Conservation (phyloP, 2,113 vertebrate genomes). For the Albula glossodonta region DNA sequence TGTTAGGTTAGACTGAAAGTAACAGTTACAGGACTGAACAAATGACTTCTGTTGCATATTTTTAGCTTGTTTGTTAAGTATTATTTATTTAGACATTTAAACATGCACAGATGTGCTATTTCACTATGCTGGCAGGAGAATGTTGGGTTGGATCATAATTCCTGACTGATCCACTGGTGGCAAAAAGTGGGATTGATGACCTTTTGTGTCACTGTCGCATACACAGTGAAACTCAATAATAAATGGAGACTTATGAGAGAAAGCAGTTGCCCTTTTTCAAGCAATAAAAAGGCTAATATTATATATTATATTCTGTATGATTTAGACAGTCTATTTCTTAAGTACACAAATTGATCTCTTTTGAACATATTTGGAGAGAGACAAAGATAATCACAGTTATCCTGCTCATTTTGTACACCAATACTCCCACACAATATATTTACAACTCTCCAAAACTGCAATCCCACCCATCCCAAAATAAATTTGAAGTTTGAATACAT, state of each 20-base stretch:
- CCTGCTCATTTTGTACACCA: conserved; percentile 18
- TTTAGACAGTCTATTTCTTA: conserved; percentile 11
- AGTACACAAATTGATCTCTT: background rate
- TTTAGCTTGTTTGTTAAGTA: conserved; percentile 29
- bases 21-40: conserved; percentile 22
- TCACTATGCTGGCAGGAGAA: conserved; percentile 26
- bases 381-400: conserved; percentile 22
- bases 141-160: conserved; percentile 42
- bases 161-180: conserved; percentile 22
- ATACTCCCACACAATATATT: background rate
- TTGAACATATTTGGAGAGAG: conserved; percentile 6
- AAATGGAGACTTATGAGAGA: background rate
- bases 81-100: conserved; percentile 14
- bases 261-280: background rate
- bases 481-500: conserved; percentile 56
- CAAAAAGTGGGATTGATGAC: conserved; percentile 39
- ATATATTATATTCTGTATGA: conserved; percentile 17
- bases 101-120: conserved; percentile 21
- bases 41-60: conserved; percentile 27
- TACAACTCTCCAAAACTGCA: conserved; percentile 49
- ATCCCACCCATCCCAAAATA: conserved; percentile 55
- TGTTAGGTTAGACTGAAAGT: conserved; percentile 14
- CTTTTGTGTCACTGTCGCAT: conserved; percentile 39
- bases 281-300: background rate
- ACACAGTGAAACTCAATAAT: conserved; percentile 27